Evolutionary conservation across 2,888 invertebrate species (phyloP).

Genomic region (Ferdinandea cuprea): DNA sequence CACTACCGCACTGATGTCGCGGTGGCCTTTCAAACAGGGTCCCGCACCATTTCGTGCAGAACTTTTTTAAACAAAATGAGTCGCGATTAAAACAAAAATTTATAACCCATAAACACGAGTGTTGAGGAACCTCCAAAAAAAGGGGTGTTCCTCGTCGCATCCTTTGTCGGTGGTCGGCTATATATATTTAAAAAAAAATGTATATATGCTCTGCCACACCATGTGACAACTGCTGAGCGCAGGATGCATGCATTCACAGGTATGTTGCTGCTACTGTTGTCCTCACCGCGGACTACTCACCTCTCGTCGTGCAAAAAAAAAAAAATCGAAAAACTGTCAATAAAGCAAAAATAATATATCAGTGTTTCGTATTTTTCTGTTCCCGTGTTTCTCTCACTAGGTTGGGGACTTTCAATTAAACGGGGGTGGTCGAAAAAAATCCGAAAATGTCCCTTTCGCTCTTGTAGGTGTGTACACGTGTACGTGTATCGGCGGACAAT

Average conservation of each 20-base stretch:
- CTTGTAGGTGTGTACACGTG: neutral
- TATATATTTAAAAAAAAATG: slow-evolving; percentile 44
- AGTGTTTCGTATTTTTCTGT: slow-evolving; percentile 45
- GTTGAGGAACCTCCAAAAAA: slow-evolving; percentile 35
- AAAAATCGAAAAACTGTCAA: slow-evolving; percentile 71
- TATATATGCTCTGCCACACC: slow-evolving; percentile 58
- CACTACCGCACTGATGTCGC: slow-evolving; percentile 10
- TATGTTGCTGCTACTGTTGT: slow-evolving; percentile 24
- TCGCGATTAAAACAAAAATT: slow-evolving; percentile 57
- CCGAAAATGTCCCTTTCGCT: slow-evolving; percentile 27
- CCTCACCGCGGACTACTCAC: slow-evolving; percentile 1
- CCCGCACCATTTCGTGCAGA: slow-evolving; percentile 7
- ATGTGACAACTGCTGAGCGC: slow-evolving; percentile 55
- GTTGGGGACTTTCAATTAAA: slow-evolving; percentile 44
- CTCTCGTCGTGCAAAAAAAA: slow-evolving; percentile 22
- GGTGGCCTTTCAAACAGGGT: slow-evolving; percentile 18
- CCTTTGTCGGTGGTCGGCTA: slow-evolving; percentile 36
- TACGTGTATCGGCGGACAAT: slow-evolving; percentile 60
- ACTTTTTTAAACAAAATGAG: slow-evolving; percentile 68
- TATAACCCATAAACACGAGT: slow-evolving; percentile 49
- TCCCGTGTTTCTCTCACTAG: slow-evolving; percentile 7
- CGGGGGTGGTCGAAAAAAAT: neutral
- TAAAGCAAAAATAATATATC: slow-evolving; percentile 72
- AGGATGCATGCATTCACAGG: slow-evolving; percentile 44
- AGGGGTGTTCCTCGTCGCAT: slow-evolving; percentile 70